Evolutionary conservation across 2,797 vertebrate genomes (phyloP), one percentile per base, ranked within the genome.

Genomic region (Falco peregrinus): DNA sequence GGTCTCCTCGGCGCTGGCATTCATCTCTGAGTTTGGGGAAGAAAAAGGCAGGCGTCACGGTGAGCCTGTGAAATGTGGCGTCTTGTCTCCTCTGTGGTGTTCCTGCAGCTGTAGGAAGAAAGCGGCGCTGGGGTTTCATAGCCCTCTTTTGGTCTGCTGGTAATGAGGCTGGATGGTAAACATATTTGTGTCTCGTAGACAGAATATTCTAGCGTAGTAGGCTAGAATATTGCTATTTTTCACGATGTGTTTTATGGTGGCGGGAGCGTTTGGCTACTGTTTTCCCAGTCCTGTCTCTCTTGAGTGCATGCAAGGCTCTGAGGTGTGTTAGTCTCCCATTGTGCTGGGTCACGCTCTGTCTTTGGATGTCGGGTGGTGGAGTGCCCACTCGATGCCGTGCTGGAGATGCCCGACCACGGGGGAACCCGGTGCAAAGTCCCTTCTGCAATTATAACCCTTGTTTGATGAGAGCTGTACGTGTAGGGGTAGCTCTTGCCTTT

Each of bases 21-120:
- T 48, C 1, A 2, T 5, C 35, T 53, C 51, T 28, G 33, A 39
- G 13, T 67, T 67, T 24, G 47, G 56, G 54, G 7, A 33, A 22
- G 31, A 35, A 41, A 41, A 84, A 37, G 21, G 10, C 16, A 0
- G 4, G 0, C 2, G 0, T 19, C 48, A 8, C 2, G 5, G 22
- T 13, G 39, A 60, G 31, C 45, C 60, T 24, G 43, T 16, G 7
- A n/a, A 53, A 39, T 8, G 20, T 2, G 33, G 26, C 19, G 0
- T 24, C 57, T 71, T 15, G 16, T 53, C 33, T 56, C 24, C 57
- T 17, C 57, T n/a, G 22, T 17, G 63, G 5, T n/a, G 16, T 53
- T 16, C 31, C n/a, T 60, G 11, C n/a, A 7, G 47, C 25, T n/a
- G 28, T 20, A 20, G 53, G 19, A 60, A 39, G 51, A n/a, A 67